Percentiles rank a stretch among this genome's conserved stretches.
Conservation (phyloP, 2,888 invertebrate genomes). For the Pegoplata infirma region DNA sequence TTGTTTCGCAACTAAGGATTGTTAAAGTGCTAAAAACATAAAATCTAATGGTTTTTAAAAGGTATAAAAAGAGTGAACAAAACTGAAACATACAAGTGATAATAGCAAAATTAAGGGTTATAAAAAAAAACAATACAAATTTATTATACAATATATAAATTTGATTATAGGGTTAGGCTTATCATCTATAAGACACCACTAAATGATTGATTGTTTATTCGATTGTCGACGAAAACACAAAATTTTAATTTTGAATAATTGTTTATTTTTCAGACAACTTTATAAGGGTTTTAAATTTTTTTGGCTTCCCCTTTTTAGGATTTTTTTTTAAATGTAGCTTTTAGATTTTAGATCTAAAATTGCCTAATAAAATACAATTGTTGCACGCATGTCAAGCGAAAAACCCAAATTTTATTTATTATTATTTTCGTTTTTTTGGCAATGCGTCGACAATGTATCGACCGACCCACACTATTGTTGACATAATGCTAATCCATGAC, state of each 20-base stretch:
- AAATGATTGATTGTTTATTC: constrained; percentile 47
- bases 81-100: background rate
- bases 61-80: background rate
- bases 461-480: constrained; percentile 40
- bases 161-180: constrained; percentile 16
- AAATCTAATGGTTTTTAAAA: constrained; percentile 42
- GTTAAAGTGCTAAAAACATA: constrained; percentile 23
- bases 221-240: background rate
- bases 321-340: constrained; percentile 18
- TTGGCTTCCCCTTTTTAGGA: constrained; percentile 5
- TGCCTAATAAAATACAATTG: constrained; percentile 62
- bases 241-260: constrained; percentile 41
- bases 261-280: constrained; percentile 24
- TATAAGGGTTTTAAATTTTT: too few relatives aligned
- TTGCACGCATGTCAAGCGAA: constrained; percentile 61
- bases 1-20: background rate
- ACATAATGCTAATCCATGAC: constrained; percentile 60
- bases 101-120: constrained; percentile 18
- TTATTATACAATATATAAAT: background rate
- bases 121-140: background rate
- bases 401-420: constrained; percentile 62
- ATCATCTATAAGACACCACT: background rate
- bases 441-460: constrained; percentile 30
- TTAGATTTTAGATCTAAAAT: constrained; percentile 40
- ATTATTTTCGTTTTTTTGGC: constrained; percentile 44